phyloP scores from a whole-genome alignment of 2,888 invertebrate species.

The Lepetodrilus schrolli region DNA sequence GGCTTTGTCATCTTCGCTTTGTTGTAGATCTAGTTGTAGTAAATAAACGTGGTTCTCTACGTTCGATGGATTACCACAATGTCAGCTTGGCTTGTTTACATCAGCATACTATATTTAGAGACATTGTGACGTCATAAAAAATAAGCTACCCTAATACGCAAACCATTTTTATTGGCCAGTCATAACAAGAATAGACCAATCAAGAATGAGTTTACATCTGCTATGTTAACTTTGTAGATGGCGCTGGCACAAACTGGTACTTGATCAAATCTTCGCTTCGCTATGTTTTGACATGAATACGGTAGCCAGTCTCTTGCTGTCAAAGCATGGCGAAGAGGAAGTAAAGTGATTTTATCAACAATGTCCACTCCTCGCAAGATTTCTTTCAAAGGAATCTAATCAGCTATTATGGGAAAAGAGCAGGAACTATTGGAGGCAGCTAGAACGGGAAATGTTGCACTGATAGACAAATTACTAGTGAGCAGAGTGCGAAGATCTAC shows the following conservation, averaged over 20 bases:
- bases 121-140: constrained; percentile 29
- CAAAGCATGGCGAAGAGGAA: constrained; percentile 38
- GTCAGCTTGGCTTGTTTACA: constrained; percentile 59
- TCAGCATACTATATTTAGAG: constrained; percentile 55
- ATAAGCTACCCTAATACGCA: neutral
- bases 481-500: constrained; percentile 42
- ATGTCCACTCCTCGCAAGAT: constrained; percentile 5
- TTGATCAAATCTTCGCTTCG: no score
- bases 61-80: neutral
- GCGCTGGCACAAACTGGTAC: no score
- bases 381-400: neutral
- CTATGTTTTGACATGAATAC: no score
- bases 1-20: constrained; percentile 58
- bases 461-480: constrained; percentile 92
- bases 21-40: no score
- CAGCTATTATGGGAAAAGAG: constrained; percentile 89
- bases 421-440: constrained; percentile 97
- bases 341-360: constrained; percentile 33
- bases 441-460: constrained; percentile 90
- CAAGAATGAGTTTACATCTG: neutral
- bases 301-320: no score
- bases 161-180: constrained; percentile 43
- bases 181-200: constrained; percentile 34
- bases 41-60: neutral
- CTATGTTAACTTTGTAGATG: constrained; percentile 28